Evolutionary conservation across 2,113 vertebrate genomes (phyloP).

Genomic region (Equus przewalskii): DNA sequence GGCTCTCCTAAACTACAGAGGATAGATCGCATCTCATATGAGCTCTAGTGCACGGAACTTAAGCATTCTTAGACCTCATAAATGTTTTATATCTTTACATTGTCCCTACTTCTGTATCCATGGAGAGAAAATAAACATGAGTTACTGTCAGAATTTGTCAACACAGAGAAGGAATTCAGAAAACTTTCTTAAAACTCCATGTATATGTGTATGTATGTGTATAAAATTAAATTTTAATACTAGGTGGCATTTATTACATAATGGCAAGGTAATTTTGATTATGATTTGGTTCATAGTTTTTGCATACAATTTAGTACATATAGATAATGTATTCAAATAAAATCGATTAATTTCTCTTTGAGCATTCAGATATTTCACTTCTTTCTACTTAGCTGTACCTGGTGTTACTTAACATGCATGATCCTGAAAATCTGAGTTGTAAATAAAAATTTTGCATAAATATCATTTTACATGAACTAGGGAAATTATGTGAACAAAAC

Average conservation of each 20-base stretch:
- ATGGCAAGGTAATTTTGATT: constrained; percentile 23
- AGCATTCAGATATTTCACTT: neutral
- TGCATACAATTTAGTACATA: neutral
- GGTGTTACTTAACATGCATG: neutral
- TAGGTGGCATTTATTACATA: constrained; percentile 20
- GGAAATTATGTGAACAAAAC: neutral
- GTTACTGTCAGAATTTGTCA: constrained; percentile 21
- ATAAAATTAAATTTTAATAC: constrained; percentile 65
- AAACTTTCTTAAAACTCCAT: constrained; percentile 13
- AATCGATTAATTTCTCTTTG: neutral
- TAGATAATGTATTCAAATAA: neutral
- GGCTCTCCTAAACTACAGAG: constrained; percentile 62
- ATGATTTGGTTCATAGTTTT: constrained; percentile 48
- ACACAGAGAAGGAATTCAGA: constrained; percentile 47
- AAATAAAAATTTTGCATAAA: constrained; percentile 35
- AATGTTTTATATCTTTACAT: constrained; percentile 61
- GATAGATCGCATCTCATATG: constrained; percentile 50
- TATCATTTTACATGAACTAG: neutral
- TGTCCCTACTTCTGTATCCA: constrained; percentile 56
- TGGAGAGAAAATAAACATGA: constrained; percentile 58
- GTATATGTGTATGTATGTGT: neutral
- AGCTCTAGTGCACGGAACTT: constrained; percentile 24
- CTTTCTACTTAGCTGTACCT: neutral
- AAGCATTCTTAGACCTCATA: neutral
- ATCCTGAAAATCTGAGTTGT: neutral